Conservation (phyloP, 2,113 vertebrate species). For the Istiophorus platypterus region DNA sequence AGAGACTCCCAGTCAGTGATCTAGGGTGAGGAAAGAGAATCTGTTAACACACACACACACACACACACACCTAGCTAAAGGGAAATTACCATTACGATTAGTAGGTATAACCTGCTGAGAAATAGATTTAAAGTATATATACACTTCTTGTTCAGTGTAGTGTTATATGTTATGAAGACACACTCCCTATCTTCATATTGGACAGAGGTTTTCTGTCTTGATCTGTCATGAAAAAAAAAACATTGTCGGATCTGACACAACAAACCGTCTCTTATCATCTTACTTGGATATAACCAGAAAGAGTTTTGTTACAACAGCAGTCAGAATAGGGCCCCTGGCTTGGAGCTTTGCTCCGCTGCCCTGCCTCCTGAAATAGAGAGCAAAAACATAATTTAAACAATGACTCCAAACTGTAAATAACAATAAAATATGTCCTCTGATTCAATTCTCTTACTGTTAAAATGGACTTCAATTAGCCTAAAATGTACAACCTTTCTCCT, state of each 20-base stretch:
- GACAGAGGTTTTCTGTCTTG: background rate
- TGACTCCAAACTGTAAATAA: constrained; percentile 32
- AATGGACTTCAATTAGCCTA: constrained; percentile 24
- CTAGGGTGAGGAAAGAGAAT: background rate
- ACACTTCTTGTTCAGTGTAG: background rate
- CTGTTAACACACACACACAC: constrained; percentile 5
- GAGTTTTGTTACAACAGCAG: constrained; percentile 24
- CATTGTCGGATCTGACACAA: background rate
- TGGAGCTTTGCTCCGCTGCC: constrained; percentile 23
- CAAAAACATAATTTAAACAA: constrained; percentile 33
- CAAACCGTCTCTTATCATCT: constrained; percentile 2
- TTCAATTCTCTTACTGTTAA: constrained; percentile 4
- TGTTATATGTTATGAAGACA: no score
- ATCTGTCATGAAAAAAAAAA: background rate
- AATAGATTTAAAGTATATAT: background rate
- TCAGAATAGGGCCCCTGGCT: constrained; percentile 10
- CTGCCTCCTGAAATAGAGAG: constrained; percentile 34
- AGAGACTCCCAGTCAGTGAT: constrained; percentile 1
- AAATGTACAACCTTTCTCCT: constrained; percentile 18
- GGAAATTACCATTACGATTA: constrained; percentile 30
- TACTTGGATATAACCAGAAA: background rate
- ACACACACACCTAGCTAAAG: constrained; percentile 19
- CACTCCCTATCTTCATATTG: background rate
- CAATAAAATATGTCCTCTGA: constrained; percentile 1
- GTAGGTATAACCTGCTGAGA: constrained; percentile 5